Percentiles rank a stretch among this genome's conserved stretches.
Evolutionary conservation across 2,113 vertebrate species (phyloP).

Genomic region (Hemiprocne comata): DNA sequence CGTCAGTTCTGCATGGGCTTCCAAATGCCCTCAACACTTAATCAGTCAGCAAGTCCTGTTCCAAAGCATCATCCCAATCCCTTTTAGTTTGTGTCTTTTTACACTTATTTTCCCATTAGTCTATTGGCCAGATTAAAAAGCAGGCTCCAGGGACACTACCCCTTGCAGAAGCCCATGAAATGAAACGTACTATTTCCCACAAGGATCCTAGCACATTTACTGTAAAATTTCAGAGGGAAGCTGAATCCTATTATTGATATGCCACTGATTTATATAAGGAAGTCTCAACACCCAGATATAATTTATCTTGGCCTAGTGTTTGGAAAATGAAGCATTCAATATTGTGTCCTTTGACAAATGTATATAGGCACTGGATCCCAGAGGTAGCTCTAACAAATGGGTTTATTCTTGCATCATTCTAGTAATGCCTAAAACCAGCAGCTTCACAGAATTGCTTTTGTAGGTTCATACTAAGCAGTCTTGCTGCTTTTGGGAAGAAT

Average conservation of each 20-base stretch:
- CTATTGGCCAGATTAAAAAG: conserved; percentile 14
- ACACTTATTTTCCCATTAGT: conserved; percentile 27
- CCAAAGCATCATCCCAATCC: not conserved
- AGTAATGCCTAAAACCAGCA: conserved; percentile 36
- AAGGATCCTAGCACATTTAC: conserved; percentile 45
- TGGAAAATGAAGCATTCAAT: conserved; percentile 74
- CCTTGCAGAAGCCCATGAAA: conserved; percentile 21
- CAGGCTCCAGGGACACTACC: not conserved
- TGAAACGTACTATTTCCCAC: conserved; percentile 39
- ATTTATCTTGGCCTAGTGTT: conserved; percentile 75
- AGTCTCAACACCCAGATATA: conserved; percentile 60
- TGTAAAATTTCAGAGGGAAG: conserved; percentile 36
- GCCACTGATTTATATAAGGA: conserved; percentile 73
- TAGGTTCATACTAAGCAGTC: not conserved
- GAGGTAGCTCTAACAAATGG: conserved; percentile 73
- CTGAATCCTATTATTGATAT: conserved; percentile 72
- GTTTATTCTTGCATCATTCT: conserved; percentile 35
- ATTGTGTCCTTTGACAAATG: conserved; percentile 68
- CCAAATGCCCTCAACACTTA: not conserved
- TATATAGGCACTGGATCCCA: conserved; percentile 68
- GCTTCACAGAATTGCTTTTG: conserved; percentile 29
- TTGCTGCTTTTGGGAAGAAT: not conserved
- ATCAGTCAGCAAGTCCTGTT: not conserved
- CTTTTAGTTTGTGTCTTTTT: not conserved
- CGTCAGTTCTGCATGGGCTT: not conserved